Conservation (phyloP, 2,113 vertebrate species). For the Cyprinodon tularosa region DNA sequence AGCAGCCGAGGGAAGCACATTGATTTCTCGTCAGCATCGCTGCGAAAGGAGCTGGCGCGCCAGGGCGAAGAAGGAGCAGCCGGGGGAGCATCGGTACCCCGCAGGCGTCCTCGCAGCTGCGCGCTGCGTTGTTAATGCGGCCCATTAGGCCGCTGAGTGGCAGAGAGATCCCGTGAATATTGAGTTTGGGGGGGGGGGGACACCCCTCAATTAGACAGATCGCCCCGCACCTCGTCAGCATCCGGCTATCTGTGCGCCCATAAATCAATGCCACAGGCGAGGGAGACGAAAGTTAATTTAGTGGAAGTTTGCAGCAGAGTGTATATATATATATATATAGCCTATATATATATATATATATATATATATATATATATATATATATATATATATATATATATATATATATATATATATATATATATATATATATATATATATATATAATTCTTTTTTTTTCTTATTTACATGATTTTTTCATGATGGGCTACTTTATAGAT, state of each 20-base stretch:
- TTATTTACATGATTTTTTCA: no score
- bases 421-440: neutral
- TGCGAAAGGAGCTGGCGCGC: slow-evolving; percentile 54
- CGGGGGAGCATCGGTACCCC: slow-evolving; percentile 68
- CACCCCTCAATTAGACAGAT: slow-evolving; percentile 80
- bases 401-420: neutral
- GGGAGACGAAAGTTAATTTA: slow-evolving; percentile 61
- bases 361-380: neutral
- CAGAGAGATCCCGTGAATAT: slow-evolving; percentile 78
- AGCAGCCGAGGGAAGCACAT: slow-evolving; percentile 74
- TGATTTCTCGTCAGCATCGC: slow-evolving; percentile 75
- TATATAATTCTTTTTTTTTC: no score
- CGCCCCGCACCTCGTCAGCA: slow-evolving; percentile 76
- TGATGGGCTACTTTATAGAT: neutral
- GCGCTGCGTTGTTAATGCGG: slow-evolving; percentile 73
- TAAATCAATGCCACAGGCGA: slow-evolving; percentile 71
- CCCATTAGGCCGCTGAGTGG: slow-evolving; percentile 80
- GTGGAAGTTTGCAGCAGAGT: slow-evolving; percentile 56
- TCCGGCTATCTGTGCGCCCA: slow-evolving; percentile 53
- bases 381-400: neutral
- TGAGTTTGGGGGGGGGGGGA: slow-evolving; percentile 73
- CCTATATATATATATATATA: neutral
- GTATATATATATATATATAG: slow-evolving; percentile 5
- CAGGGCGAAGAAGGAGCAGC: slow-evolving; percentile 44
- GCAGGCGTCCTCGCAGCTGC: slow-evolving; percentile 71